A percentile compares a stretch with the other conserved stretches of the same genome.
Conservation (phyloP, 2,113 vertebrate species). For the Polypterus bichir region DNA sequence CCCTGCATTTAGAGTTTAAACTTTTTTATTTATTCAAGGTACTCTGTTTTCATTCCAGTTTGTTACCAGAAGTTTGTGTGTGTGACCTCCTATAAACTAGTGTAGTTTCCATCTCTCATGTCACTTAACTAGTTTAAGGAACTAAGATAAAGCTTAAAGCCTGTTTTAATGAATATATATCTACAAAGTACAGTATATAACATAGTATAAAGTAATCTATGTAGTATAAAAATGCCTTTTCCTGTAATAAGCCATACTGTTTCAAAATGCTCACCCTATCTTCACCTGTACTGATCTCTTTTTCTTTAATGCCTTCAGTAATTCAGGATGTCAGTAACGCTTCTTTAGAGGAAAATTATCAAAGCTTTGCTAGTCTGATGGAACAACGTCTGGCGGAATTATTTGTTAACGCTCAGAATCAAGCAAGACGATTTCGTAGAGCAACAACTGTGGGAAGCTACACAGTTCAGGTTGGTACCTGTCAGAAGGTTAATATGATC, state of each 20-base stretch:
- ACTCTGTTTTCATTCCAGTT: no score
- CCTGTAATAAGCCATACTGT: not conserved
- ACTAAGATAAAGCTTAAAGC: no score
- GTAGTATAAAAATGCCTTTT: not conserved
- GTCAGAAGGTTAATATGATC: fast-evolving
- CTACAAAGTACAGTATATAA: no score
- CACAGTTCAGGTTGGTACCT: slow-evolving; percentile 74
- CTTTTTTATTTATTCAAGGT: no score
- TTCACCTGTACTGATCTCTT: slow-evolving; percentile 7
- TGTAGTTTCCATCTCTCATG: no score
- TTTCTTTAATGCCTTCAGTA: slow-evolving; percentile 43
- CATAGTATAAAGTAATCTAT: no score
- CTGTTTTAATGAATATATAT: no score
- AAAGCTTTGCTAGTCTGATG: slow-evolving; percentile 91
- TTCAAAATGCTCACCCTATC: not conserved
- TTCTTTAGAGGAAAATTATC: slow-evolving; percentile 77
- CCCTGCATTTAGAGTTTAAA: no score
- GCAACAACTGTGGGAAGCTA: slow-evolving; percentile 82
- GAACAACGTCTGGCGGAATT: slow-evolving; percentile 87
- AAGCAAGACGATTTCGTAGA: slow-evolving; percentile 69
- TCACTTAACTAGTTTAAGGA: no score
- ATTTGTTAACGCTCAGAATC: slow-evolving; percentile 80
- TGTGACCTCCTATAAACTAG: no score
- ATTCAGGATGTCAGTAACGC: slow-evolving; percentile 85
- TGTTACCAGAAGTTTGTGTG: no score